Conservation (phyloP, 1,140 invertebrate species). For the Stegodyphus mimosarum region DNA sequence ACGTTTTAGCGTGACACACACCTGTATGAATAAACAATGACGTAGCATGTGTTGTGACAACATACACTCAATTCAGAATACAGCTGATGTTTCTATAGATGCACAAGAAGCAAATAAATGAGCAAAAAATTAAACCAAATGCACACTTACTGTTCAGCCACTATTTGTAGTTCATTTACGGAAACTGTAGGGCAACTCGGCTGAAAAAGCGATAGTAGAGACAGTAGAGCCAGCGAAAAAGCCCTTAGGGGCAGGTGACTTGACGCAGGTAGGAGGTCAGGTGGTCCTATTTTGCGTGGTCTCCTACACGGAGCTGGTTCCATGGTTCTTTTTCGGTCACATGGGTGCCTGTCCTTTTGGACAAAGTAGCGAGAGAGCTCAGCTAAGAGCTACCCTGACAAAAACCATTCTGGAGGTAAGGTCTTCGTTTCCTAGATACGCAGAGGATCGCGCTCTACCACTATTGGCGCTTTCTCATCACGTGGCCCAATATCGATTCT, state of each 20-base stretch:
- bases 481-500: conserved; percentile 43
- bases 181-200: conserved; percentile 32
- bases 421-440: conserved; percentile 54
- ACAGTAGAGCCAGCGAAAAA: conserved; percentile 16
- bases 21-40: not conserved
- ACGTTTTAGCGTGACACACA: not conserved
- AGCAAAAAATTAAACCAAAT: not conserved
- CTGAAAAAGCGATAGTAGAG: conserved; percentile 20
- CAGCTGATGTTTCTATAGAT: not conserved
- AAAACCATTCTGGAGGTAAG: conserved; percentile 47
- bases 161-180: conserved; percentile 48
- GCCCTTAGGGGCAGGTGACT: conserved; percentile 1
- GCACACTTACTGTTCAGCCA: conserved; percentile 33
- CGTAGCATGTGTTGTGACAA: not conserved
- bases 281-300: conserved; percentile 12
- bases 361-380: conserved; percentile 36
- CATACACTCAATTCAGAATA: not conserved
- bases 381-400: conserved; percentile 43
- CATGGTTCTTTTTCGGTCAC: conserved; percentile 49
- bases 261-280: conserved; percentile 15
- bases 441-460: conserved; percentile 35
- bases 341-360: conserved; percentile 32
- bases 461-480: conserved; percentile 21
- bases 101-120: not conserved
- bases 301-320: conserved; percentile 37